Evolutionary conservation across 2,113 vertebrate genomes (phyloP).

Genomic region (Clarias macrocephalus): DNA sequence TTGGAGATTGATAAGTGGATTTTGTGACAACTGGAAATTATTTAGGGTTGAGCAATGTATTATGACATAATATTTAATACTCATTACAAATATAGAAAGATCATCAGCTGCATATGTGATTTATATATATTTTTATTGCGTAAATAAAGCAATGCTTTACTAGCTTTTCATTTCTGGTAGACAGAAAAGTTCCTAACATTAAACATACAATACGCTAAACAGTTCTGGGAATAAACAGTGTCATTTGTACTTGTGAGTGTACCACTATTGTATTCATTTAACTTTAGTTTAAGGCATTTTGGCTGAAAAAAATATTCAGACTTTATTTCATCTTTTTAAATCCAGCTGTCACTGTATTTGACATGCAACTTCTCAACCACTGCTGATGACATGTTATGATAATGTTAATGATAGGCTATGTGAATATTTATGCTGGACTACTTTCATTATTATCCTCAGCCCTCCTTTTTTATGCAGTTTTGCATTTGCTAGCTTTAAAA

Average conservation of each 20-base stretch:
- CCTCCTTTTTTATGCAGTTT: not conserved
- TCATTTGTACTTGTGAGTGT: not conserved
- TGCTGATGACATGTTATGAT: too few species aligned
- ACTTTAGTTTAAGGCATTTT: too few species aligned
- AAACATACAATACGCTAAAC: not conserved
- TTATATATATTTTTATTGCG: not conserved
- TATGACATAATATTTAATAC: not conserved
- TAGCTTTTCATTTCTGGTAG: not conserved
- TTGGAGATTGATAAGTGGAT: not conserved
- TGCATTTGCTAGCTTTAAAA: not conserved
- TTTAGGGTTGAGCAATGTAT: not conserved
- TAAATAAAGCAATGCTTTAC: not conserved
- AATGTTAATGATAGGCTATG: not conserved
- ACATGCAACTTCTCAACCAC: too few species aligned
- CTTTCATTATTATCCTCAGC: too few species aligned
- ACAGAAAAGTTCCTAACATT: not conserved
- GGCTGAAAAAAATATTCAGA: too few species aligned
- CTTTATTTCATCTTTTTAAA: too few species aligned
- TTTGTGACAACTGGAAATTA: not conserved
- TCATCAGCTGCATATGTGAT: not conserved
- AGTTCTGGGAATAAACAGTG: not conserved
- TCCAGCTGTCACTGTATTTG: too few species aligned
- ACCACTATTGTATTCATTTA: not conserved
- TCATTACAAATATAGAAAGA: not conserved
- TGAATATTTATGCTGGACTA: not conserved